Percentiles rank a stretch among this genome's conserved stretches.
Evolutionary conservation across 2,797 vertebrate genomes (phyloP).

Genomic region (Caiman crocodilus): DNA sequence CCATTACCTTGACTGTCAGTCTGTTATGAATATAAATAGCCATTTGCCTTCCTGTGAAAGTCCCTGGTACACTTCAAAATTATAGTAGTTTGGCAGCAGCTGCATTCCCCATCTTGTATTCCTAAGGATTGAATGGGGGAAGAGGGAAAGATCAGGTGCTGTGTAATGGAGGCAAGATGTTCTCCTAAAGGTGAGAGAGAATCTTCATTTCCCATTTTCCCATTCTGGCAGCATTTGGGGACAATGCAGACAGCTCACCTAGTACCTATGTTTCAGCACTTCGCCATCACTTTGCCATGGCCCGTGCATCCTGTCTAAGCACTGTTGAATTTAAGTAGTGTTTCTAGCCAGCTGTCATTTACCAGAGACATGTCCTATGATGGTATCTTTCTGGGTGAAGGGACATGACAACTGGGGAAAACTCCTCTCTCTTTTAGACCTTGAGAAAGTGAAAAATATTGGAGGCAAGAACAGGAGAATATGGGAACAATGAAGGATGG

Average conservation of each 20-base stretch:
- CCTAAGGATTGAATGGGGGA: fast-evolving
- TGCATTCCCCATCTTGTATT: fast-evolving
- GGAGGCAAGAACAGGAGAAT: background rate
- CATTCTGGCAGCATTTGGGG: fast-evolving
- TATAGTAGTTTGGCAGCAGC: conserved; percentile 6
- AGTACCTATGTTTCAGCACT: too few species aligned
- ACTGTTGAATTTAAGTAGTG: background rate
- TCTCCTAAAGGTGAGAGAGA: background rate
- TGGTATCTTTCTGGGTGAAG: background rate
- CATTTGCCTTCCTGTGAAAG: background rate
- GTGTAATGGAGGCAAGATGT: background rate
- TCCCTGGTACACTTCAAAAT: conserved; percentile 9
- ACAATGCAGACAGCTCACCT: background rate
- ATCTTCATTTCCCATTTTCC: background rate
- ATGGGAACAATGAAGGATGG: background rate
- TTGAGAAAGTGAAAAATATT: background rate
- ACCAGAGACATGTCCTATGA: background rate
- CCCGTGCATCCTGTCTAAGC: background rate
- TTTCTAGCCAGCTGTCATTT: background rate
- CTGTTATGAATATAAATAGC: background rate
- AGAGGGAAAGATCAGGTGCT: background rate
- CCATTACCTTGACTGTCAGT: conserved; percentile 43
- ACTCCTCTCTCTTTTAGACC: background rate
- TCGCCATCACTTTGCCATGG: background rate
- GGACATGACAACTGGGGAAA: fast-evolving